Base-by-base conservation (phyloP, 2,888 invertebrate species). In the Callyntrura guangdongensis region DNA sequence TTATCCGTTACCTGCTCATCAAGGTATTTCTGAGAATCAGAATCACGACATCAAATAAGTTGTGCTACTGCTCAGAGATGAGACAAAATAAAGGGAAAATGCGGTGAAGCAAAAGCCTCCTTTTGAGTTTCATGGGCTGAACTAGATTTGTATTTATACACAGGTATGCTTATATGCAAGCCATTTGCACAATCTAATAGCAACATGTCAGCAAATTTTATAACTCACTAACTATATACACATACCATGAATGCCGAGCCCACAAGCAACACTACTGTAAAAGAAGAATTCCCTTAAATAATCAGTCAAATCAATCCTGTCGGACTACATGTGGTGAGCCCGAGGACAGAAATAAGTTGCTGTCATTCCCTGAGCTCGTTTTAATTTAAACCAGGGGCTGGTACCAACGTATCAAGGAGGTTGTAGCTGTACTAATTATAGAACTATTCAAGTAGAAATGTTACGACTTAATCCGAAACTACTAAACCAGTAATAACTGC, bases 261-360 rank as follows among this genome's bases (percentile, higher is more conserved):
- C 59, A 59, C 59, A 59, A 64, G 22, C 25, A 64, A 5, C 64
- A 6, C 25, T 22, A 0, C 22, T 5, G 8, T 6, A 64, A 12
- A 25, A 22, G 64, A 9, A 64, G 25, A 9, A 25, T 64, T 64
- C 64, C 20, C 25, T 1, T 25, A 22, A 36, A 36, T 22, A 64
- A 25, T 64, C 25, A 64, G 64, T 64, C 64, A 64, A 25, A 22
- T 25, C 22, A 25, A 9, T 22, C 12, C 9, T 22, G 22, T 8
- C 22, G 11, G 53, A 53, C 64, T 25, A 1, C 6, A 11, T 9
- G 64, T 64, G 9, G 6, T 1, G 14, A 64, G 64, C 64, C 25
- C 64, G 11, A 22, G 64, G 64, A 64, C 22, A 64, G 22, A 64
- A 64, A 6, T 64, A 64, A 64, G 64, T 17, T 59, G 59, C 14